Evolutionary conservation across 2,113 vertebrate species (phyloP).

Genomic region (Channa maculata): DNA sequence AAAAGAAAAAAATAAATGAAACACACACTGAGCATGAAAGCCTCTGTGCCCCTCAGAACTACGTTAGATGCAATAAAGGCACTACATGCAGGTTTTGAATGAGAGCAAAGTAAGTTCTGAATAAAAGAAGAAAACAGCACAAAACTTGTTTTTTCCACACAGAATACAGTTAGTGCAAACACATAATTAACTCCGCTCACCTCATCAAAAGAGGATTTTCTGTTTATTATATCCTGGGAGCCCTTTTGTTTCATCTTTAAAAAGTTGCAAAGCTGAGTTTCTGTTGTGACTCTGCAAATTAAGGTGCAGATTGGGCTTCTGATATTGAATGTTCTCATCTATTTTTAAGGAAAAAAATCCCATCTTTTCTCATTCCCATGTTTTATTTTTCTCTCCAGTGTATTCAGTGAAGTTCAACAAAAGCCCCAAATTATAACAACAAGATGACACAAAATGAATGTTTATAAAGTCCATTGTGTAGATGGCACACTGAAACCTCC

Average conservation of each 20-base stretch:
- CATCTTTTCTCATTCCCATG: background rate
- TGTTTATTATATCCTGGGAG: slow-evolving; percentile 23
- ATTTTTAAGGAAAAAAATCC: background rate
- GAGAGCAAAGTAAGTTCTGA: slow-evolving; percentile 4
- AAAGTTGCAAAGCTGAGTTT: slow-evolving; percentile 5
- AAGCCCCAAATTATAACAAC: background rate
- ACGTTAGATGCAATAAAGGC: no score
- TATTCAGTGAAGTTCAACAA: background rate
- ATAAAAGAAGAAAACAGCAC: slow-evolving; percentile 20
- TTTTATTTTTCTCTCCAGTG: slow-evolving; percentile 21
- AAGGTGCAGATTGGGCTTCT: slow-evolving; percentile 19
- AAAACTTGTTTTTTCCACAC: slow-evolving; percentile 37
- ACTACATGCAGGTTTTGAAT: background rate
- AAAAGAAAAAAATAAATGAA: no score
- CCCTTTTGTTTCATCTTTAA: slow-evolving; percentile 27
- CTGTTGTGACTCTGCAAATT: slow-evolving; percentile 25
- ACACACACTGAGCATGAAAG: no score
- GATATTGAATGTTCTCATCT: slow-evolving; percentile 2
- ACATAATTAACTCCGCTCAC: slow-evolving; percentile 50
- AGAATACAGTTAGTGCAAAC: slow-evolving; percentile 28
- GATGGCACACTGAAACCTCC: background rate
- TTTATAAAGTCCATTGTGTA: slow-evolving; percentile 14
- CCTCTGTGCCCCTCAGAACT: no score
- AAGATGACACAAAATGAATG: background rate
- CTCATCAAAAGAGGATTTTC: slow-evolving; percentile 34